phyloP scores from a whole-genome alignment of 2,113 vertebrate species.

The Trichechus manatus region DNA sequence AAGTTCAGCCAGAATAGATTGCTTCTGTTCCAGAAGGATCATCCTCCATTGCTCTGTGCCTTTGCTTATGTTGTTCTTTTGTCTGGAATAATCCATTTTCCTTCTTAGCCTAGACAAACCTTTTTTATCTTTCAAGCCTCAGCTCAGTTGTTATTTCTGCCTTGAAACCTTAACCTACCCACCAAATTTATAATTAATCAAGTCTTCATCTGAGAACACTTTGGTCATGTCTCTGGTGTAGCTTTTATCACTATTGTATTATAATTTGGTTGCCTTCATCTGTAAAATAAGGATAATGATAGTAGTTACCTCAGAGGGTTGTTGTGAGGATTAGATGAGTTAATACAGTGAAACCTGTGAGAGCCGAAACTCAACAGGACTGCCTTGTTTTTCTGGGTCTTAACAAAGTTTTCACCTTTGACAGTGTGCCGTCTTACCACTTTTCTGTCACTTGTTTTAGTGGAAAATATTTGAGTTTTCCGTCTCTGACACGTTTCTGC shows the following conservation, averaged over 20 bases:
- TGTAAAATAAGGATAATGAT: not conserved
- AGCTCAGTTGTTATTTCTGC: not conserved
- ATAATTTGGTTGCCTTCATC: not conserved
- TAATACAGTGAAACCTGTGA: not conserved
- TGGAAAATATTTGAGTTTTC: not conserved
- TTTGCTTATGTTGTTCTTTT: not conserved
- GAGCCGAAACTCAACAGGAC: not conserved
- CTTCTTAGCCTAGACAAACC: not conserved
- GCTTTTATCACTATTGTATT: not conserved
- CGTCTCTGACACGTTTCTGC: not conserved
- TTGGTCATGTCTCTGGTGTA: not conserved
- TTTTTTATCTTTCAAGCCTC: not conserved
- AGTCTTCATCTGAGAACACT: not conserved
- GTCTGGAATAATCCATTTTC: not conserved
- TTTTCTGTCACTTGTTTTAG: not conserved
- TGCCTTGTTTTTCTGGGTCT: not conserved
- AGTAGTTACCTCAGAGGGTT: not conserved
- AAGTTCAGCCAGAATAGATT: not conserved
- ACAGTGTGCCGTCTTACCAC: not conserved
- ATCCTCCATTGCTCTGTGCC: not conserved
- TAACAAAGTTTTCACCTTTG: not conserved
- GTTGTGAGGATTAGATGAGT: not conserved
- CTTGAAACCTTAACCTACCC: conserved; percentile 3
- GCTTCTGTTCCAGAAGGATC: not conserved
- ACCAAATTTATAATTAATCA: not conserved